Conservation (phyloP, 2,113 vertebrate genomes). For the Noctilio leporinus region DNA sequence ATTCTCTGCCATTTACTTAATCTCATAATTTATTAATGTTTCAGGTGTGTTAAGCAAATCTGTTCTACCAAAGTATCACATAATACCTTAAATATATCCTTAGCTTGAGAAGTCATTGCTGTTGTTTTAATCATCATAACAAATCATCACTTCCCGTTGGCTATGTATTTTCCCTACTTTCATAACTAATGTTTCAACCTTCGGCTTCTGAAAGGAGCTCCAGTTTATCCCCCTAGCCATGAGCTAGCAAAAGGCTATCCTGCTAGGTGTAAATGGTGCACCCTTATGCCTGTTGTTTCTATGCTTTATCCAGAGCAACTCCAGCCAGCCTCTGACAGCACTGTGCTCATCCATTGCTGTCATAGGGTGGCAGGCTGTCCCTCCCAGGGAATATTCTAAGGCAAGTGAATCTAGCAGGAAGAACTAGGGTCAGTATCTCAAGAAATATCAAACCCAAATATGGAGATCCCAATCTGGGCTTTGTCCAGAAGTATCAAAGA, state of each 20-base stretch:
- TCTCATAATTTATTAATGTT: not conserved
- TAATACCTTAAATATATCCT: not conserved
- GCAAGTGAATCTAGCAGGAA: not conserved
- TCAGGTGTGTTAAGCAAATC: not conserved
- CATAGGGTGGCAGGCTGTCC: not conserved
- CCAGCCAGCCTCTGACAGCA: not conserved
- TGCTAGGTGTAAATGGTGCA: rapidly evolving
- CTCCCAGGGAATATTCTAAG: not conserved
- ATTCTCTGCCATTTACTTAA: not conserved
- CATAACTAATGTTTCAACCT: not conserved
- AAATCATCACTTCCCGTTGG: not conserved
- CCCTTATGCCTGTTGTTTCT: not conserved
- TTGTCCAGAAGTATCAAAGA: not conserved
- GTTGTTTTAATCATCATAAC: not conserved
- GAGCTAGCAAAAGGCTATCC: not conserved
- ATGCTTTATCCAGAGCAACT: not conserved
- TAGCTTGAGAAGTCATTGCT: not conserved
- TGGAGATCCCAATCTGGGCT: not conserved
- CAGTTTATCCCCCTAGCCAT: not conserved
- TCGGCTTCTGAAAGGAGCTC: not conserved
- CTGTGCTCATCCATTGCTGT: rapidly evolving
- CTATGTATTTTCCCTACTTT: not conserved
- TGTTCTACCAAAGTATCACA: not conserved
- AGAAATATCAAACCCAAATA: not conserved
- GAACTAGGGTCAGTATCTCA: not conserved